phyloP scores from a whole-genome alignment of 2,888 invertebrate species.

The Apodemia zela region DNA sequence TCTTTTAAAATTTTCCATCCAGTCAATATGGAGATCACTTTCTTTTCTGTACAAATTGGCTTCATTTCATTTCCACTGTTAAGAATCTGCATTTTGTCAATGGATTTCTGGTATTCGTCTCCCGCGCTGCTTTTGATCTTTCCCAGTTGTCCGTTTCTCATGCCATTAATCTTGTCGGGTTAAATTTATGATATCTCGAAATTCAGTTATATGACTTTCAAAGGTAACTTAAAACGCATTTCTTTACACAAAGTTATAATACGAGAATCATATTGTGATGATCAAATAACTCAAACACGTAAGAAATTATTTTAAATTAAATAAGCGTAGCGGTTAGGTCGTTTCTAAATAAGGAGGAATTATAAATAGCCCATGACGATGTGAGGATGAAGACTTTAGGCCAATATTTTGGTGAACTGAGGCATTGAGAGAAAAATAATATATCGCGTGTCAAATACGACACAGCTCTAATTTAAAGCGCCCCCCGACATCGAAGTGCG shows the following conservation, averaged over 20 bases:
- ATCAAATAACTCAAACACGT: neutral
- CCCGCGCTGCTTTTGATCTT: conserved; percentile 61
- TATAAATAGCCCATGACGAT: conserved; percentile 68
- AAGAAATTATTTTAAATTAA: conserved; percentile 8
- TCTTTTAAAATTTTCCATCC: neutral
- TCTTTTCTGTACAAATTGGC: conserved; percentile 43
- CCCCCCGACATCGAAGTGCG: conserved; percentile 47
- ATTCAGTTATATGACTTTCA: conserved; percentile 19
- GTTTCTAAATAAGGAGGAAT: conserved; percentile 61
- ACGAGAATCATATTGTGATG: too few species aligned
- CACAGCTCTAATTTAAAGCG: conserved; percentile 69
- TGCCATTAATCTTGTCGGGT: conserved; percentile 63
- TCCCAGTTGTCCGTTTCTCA: conserved; percentile 49
- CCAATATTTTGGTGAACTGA: conserved; percentile 49
- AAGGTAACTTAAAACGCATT: conserved; percentile 13
- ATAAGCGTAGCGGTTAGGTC: conserved; percentile 39
- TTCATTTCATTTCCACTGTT: conserved; percentile 37
- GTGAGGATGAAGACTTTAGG: conserved; percentile 58
- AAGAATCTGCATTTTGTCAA: conserved; percentile 56
- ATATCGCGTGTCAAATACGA: conserved; percentile 62
- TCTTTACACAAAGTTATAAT: neutral
- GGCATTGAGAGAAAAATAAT: conserved; percentile 52
- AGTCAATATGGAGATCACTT: neutral
- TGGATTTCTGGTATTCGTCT: conserved; percentile 53
- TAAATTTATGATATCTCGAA: conserved; percentile 4